These are phyloP conservation scores for Thereuonema tuberculata DNA, from an alignment of 1,140 invertebrate species.

Conservation along the genomic window DNA sequence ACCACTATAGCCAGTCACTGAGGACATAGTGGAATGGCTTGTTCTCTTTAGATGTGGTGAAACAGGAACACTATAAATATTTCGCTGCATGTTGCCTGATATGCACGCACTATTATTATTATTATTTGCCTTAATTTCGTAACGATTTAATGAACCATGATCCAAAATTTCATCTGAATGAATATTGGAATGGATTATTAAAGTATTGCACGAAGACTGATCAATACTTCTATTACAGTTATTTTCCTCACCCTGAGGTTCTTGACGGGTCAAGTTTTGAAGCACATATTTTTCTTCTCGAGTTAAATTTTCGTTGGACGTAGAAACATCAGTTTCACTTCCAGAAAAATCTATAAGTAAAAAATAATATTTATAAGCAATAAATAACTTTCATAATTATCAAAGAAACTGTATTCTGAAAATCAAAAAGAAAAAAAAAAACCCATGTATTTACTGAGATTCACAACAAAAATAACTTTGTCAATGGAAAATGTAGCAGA, in stretches of 20 bases:
- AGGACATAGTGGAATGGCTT: not conserved
- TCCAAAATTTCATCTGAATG: not conserved
- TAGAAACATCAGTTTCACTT: conserved; percentile 75
- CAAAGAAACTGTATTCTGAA: no score
- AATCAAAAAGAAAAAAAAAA: no score
- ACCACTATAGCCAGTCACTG: not conserved
- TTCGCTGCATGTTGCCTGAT: not conserved
- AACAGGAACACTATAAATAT: not conserved
- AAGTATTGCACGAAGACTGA: conserved; percentile 25
- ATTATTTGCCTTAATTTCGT: not conserved
- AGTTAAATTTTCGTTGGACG: conserved; percentile 72
- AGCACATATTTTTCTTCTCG: conserved; percentile 71
- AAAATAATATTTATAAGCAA: no score
- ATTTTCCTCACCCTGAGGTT: conserved; percentile 78
- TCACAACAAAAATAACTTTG: no score
- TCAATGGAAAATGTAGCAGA: no score
- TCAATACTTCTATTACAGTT: conserved; percentile 12
- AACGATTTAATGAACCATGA: not conserved
- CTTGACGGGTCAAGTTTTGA: conserved; percentile 64
- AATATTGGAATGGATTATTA: conserved; percentile 26
- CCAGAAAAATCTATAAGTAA: no score
- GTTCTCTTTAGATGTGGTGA: not conserved
- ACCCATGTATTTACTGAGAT: no score
- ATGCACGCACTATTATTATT: not conserved
- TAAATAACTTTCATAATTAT: no score